Percentiles rank a stretch among this genome's conserved stretches.
phyloP scores from a whole-genome alignment of 2,113 vertebrate species.

The Paratilapia polleni region DNA sequence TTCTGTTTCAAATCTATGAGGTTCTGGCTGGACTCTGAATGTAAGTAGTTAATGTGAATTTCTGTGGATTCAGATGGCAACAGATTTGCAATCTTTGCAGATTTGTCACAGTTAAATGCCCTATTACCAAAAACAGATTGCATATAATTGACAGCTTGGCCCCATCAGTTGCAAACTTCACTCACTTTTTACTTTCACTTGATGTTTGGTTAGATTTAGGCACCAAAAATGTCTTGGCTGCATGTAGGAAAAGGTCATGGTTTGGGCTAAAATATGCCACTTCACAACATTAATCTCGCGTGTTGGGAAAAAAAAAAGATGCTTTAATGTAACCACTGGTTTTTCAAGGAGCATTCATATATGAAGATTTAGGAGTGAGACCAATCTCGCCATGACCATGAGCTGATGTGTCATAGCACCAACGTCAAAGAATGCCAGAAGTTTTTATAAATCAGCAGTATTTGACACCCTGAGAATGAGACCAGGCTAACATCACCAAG shows the following conservation, averaged over 20 bases:
- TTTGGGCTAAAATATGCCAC: fast-evolving
- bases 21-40: too few species aligned
- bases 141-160: too few species aligned
- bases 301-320: neutral
- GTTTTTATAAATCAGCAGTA: fast-evolving
- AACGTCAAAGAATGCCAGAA: neutral
- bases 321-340: neutral
- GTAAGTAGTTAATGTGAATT: too few species aligned
- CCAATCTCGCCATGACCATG: neutral
- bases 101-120: too few species aligned
- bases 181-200: neutral
- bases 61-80: too few species aligned
- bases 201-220: fast-evolving
- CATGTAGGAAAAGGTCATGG: fast-evolving
- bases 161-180: too few species aligned
- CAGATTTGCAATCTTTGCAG: too few species aligned
- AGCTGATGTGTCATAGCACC: neutral
- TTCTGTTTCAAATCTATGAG: too few species aligned
- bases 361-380: neutral
- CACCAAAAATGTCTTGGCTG: neutral
- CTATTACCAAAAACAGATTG: too few species aligned
- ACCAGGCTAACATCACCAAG: neutral
- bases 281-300: neutral
- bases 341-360: fast-evolving
- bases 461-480: neutral